These are phyloP conservation scores for Drosophila lacicola DNA, from an alignment of 2,888 invertebrate species.

Conservation along the genomic window DNA sequence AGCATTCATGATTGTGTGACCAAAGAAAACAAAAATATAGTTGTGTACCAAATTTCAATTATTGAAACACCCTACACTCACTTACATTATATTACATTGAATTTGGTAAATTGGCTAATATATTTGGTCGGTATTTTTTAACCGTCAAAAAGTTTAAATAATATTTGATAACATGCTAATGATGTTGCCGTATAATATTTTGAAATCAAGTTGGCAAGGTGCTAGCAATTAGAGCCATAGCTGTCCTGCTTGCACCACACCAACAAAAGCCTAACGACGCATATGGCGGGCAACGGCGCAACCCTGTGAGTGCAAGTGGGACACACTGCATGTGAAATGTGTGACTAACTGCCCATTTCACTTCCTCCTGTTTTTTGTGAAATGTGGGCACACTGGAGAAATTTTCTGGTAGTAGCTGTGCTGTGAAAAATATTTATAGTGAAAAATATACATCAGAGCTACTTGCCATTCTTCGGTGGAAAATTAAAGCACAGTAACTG, in stretches of 20 bases:
- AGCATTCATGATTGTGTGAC: constrained; percentile 14
- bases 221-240: background rate
- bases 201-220: constrained; percentile 32
- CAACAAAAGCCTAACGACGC: constrained; percentile 32
- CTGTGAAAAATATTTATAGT: constrained; percentile 79
- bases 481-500: constrained; percentile 53
- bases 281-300: constrained; percentile 45
- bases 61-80: background rate
- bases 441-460: constrained; percentile 65
- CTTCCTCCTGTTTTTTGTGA: constrained; percentile 60
- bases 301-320: constrained; percentile 25
- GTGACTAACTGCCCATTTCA: constrained; percentile 61
- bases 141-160: background rate
- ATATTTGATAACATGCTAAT: background rate
- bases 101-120: background rate
- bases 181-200: background rate
- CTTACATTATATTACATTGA: too few relatives aligned
- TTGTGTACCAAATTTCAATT: background rate
- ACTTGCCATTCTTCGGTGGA: constrained; percentile 60
- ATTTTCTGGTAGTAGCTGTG: constrained; percentile 81
- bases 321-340: constrained; percentile 23
- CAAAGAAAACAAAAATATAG: background rate
- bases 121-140: constrained; percentile 4
- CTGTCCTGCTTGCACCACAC: constrained; percentile 33
- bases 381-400: constrained; percentile 73